These are phyloP conservation scores for Heterodera filipjevi DNA, from an alignment of 2,888 invertebrate genomes.

Conservation along the genomic window DNA sequence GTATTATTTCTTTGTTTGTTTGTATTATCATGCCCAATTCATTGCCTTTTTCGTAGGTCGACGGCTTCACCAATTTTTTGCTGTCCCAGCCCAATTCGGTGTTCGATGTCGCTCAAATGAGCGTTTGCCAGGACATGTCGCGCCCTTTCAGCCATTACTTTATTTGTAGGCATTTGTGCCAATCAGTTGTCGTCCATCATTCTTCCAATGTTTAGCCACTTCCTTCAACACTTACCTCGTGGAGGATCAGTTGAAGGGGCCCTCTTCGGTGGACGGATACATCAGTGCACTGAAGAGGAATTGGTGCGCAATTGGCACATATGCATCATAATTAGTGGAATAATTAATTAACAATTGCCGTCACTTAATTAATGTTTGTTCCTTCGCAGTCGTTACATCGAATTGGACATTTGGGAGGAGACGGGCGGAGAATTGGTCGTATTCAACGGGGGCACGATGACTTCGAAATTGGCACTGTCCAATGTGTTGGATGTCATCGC, in stretches of 20 bases:
- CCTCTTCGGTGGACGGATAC: constrained; percentile 70
- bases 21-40: too few species aligned
- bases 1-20: too few species aligned
- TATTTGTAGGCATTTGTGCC: constrained; percentile 39
- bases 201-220: constrained; percentile 54
- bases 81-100: constrained; percentile 69
- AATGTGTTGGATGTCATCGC: constrained; percentile 68
- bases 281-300: constrained; percentile 69
- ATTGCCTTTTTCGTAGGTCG: constrained; percentile 61
- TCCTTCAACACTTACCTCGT: constrained; percentile 69
- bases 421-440: constrained; percentile 69
- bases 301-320: constrained; percentile 66
- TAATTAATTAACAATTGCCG: too few species aligned
- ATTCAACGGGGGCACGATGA: constrained; percentile 70
- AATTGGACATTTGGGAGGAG: constrained; percentile 71
- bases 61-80: constrained; percentile 68
- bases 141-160: constrained; percentile 66
- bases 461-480: constrained; percentile 67
- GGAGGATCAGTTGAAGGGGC: constrained; percentile 71
- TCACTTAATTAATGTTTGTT: not conserved
- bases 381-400: constrained; percentile 22
- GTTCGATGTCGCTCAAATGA: constrained; percentile 68
- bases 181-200: too few species aligned
- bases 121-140: constrained; percentile 70
- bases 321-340: constrained; percentile 44